phyloP scores from a whole-genome alignment of 2,797 vertebrate species.

The Sylvilagus floridanus region DNA sequence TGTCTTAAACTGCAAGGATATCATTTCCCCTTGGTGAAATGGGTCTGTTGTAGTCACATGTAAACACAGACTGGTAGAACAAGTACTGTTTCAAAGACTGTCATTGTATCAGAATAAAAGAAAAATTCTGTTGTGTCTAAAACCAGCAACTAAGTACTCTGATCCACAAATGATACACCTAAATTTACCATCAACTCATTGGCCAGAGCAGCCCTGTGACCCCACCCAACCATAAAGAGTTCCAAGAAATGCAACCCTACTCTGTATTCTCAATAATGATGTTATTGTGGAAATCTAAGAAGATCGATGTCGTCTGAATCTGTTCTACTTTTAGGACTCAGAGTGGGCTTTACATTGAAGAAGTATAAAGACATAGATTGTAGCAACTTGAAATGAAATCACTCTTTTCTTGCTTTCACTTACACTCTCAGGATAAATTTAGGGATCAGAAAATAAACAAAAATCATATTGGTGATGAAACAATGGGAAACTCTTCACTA shows the following conservation, averaged over 20 bases:
- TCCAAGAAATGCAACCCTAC: not conserved
- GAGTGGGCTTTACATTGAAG: not conserved
- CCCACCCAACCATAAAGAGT: not conserved
- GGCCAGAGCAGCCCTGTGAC: not conserved
- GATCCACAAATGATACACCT: not conserved
- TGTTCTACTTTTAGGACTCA: not conserved
- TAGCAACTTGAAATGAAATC: not conserved
- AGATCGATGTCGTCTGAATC: not conserved
- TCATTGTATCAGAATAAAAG: not conserved
- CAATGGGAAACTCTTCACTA: not conserved
- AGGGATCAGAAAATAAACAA: not conserved
- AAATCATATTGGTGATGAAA: not conserved
- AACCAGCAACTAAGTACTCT: not conserved
- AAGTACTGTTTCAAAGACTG: not conserved
- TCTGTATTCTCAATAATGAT: no score
- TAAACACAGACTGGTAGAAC: not conserved
- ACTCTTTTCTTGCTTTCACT: not conserved
- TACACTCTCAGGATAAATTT: not conserved
- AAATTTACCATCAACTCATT: not conserved
- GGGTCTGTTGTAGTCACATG: not conserved
- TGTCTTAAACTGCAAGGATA: not conserved
- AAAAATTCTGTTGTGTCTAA: not conserved
- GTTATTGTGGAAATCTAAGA: not conserved
- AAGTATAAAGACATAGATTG: not conserved
- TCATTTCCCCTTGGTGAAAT: not conserved